Conservation (phyloP, 2,797 vertebrate species). For the Malacoctenus gilli region DNA sequence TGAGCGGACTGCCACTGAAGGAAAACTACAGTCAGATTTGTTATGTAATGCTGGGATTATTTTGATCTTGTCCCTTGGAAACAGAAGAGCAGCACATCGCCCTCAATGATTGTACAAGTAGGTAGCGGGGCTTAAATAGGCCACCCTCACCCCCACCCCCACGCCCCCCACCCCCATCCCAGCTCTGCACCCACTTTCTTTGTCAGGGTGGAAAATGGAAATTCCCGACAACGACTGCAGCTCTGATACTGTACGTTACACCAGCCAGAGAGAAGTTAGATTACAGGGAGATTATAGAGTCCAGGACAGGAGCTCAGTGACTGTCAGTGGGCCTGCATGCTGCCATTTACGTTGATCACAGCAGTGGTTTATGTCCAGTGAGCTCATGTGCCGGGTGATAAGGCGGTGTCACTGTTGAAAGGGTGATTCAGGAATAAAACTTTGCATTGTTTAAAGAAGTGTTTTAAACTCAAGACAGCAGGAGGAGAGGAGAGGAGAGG, state of each 20-base stretch:
- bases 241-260: background rate
- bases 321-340: slow-evolving; percentile 1
- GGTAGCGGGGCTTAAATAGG: slow-evolving; percentile 39
- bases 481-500: no score
- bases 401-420: no score
- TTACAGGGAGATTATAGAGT: background rate
- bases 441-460: no score
- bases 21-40: slow-evolving; percentile 56
- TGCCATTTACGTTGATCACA: background rate
- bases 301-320: background rate
- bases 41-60: slow-evolving; percentile 74
- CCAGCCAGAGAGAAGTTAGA: background rate
- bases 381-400: no score
- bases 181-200: slow-evolving; percentile 9
- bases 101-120: slow-evolving; percentile 45
- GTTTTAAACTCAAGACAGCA: no score
- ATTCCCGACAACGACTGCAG: background rate
- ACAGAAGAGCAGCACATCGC: slow-evolving; percentile 54
- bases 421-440: no score
- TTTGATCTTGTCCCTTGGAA: slow-evolving; percentile 69
- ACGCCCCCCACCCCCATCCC: slow-evolving; percentile 16
- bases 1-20: slow-evolving; percentile 29
- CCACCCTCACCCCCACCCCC: no score
- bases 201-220: slow-evolving; percentile 11
- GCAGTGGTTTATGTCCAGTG: background rate